Evolutionary conservation across 2,113 vertebrate genomes (phyloP).

Genomic region (Pomatostomus ruficeps): DNA sequence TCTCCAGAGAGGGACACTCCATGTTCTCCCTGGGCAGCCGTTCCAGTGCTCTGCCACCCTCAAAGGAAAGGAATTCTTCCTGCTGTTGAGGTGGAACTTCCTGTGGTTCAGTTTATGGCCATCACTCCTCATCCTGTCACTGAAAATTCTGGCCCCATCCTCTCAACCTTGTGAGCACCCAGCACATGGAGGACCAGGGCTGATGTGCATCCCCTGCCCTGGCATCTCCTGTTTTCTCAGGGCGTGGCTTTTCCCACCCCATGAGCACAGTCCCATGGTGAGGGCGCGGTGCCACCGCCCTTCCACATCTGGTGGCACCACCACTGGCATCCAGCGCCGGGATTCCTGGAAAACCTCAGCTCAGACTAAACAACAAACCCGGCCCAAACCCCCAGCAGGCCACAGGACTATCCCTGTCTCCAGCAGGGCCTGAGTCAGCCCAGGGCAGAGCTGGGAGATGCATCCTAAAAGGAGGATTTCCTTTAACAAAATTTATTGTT

Average conservation of each 20-base stretch:
- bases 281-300: neutral
- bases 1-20: neutral
- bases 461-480: neutral
- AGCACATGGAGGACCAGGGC: neutral
- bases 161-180: neutral
- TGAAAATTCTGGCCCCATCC: neutral
- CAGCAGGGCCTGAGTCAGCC: neutral
- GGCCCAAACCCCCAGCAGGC: neutral
- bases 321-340: neutral
- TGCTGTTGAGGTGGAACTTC: neutral
- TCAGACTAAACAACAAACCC: neutral
- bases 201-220: neutral
- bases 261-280: rapidly evolving
- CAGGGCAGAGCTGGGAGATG: neutral
- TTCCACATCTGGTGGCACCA: neutral
- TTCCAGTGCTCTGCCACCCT: neutral
- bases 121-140: rapidly evolving
- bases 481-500: too few species aligned
- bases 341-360: conserved; percentile 37
- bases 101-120: neutral
- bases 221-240: conserved; percentile 15
- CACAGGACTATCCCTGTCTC: neutral
- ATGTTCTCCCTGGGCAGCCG: too few species aligned
- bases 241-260: neutral
- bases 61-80: neutral